These are phyloP conservation scores for Brienomyrus longianalis DNA, from an alignment of 2,113 vertebrate species.

Conservation along the genomic window DNA sequence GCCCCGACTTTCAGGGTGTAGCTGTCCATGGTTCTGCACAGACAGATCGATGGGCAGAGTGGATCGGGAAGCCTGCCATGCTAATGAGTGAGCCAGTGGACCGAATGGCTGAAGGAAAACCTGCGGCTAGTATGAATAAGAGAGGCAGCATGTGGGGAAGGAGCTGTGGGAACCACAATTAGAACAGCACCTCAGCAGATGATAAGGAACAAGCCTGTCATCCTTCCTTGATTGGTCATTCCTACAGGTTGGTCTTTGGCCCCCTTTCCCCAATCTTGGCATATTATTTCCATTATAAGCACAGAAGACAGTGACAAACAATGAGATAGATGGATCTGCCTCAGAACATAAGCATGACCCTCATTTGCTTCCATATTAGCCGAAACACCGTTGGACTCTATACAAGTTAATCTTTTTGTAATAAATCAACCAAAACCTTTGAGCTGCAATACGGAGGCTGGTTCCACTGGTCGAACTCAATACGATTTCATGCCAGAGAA, in stretches of 20 bases:
- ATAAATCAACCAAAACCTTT: neutral
- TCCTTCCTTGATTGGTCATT: neutral
- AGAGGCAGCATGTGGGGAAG: neutral
- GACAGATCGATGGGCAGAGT: neutral
- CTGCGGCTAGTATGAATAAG: neutral
- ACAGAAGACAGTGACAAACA: neutral
- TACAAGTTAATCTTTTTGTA: neutral
- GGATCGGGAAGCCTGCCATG: neutral
- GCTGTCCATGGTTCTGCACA: neutral
- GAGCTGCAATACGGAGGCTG: neutral
- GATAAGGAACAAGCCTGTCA: neutral
- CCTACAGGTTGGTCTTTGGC: neutral
- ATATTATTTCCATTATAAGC: neutral
- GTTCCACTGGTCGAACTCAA: neutral
- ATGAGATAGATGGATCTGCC: neutral
- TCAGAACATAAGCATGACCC: neutral
- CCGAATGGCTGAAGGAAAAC: neutral
- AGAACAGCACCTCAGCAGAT: neutral
- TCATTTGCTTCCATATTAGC: neutral
- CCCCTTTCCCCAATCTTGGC: neutral
- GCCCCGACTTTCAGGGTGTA: neutral
- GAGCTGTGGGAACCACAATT: neutral
- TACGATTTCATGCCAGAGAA: neutral
- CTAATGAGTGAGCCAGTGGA: neutral
- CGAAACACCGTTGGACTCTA: neutral